These are phyloP conservation scores for Mugil cephalus DNA, from an alignment of 2,113 vertebrate genomes.

Conservation along the genomic window DNA sequence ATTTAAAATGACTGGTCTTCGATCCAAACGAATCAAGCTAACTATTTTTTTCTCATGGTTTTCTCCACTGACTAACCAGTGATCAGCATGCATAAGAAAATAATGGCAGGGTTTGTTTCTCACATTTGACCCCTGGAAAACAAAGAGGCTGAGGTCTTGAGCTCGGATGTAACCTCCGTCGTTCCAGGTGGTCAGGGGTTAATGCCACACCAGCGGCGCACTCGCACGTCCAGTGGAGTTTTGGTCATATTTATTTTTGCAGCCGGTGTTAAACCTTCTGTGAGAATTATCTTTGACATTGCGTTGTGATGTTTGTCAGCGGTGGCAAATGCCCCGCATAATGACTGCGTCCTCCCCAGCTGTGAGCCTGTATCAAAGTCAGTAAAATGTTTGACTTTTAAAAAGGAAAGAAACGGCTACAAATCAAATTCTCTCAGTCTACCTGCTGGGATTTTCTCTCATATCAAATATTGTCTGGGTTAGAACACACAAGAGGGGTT, in stretches of 20 bases:
- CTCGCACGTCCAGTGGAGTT: conserved; percentile 45
- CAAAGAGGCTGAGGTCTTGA: conserved; percentile 65
- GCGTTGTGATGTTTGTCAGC: conserved; percentile 7
- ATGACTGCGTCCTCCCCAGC: conserved; percentile 7
- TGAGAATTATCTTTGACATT: conserved; percentile 41
- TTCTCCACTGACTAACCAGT: conserved; percentile 42
- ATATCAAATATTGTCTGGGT: conserved; percentile 21
- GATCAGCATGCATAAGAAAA: conserved; percentile 47
- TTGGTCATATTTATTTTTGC: conserved; percentile 70
- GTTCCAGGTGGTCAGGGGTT: conserved; percentile 54
- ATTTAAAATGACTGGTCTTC: conserved; percentile 33
- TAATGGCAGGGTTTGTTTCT: conserved; percentile 46
- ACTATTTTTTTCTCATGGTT: conserved; percentile 38
- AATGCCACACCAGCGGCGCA: conserved; percentile 44
- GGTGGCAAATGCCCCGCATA: conserved; percentile 12
- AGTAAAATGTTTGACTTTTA: conserved; percentile 31
- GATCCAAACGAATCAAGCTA: conserved; percentile 1
- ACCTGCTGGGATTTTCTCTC: conserved; percentile 34
- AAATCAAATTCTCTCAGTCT: conserved; percentile 44
- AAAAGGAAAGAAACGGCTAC: conserved; percentile 32
- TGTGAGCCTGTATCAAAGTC: conserved; percentile 12
- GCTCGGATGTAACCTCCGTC: conserved; percentile 47
- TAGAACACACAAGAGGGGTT: conserved; percentile 8
- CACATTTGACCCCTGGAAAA: conserved; percentile 68
- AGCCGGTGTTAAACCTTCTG: conserved; percentile 46